Evolutionary conservation across 2,113 vertebrate species (phyloP).

Genomic region (Spea bombifrons): DNA sequence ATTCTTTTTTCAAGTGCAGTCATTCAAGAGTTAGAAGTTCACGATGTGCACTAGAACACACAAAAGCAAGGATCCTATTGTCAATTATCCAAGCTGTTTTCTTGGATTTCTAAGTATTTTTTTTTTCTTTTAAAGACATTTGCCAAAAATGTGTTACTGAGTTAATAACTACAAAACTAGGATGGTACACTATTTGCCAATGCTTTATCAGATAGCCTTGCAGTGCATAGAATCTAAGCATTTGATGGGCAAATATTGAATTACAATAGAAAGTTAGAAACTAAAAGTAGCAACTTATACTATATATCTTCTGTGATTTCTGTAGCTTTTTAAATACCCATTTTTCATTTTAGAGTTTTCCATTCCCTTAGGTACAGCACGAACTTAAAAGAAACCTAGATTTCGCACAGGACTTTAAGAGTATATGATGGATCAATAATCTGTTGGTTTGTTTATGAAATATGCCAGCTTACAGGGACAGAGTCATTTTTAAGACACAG

Average conservation of each 20-base stretch:
- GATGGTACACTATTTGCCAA: neutral
- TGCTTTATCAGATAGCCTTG: slow-evolving; percentile 1
- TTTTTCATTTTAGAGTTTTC: slow-evolving; percentile 72
- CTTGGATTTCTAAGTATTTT: neutral
- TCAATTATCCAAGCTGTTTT: no score
- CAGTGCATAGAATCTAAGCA: slow-evolving; percentile 35
- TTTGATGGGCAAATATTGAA: slow-evolving; percentile 48
- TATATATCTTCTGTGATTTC: slow-evolving; percentile 62
- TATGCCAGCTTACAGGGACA: slow-evolving; percentile 76
- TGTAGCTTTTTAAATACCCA: slow-evolving; percentile 58
- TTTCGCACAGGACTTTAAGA: slow-evolving; percentile 73
- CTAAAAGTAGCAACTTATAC: slow-evolving; percentile 47
- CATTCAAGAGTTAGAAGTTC: no score
- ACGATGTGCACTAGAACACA: neutral
- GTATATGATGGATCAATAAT: slow-evolving; percentile 76
- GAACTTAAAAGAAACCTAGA: slow-evolving; percentile 73
- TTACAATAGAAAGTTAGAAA: slow-evolving; percentile 50
- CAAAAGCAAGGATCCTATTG: slow-evolving; percentile 2
- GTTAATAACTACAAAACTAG: slow-evolving; percentile 44
- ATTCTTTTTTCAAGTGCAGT: no score
- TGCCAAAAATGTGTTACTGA: slow-evolving; percentile 40
- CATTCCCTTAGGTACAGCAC: slow-evolving; percentile 69
- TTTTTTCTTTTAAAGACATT: slow-evolving; percentile 24
- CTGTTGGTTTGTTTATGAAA: slow-evolving; percentile 83
- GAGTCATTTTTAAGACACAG: slow-evolving; percentile 78